These are phyloP conservation scores for Arrhamphus sclerolepis DNA, from an alignment of 2,797 vertebrate species.

Conservation along the genomic window DNA sequence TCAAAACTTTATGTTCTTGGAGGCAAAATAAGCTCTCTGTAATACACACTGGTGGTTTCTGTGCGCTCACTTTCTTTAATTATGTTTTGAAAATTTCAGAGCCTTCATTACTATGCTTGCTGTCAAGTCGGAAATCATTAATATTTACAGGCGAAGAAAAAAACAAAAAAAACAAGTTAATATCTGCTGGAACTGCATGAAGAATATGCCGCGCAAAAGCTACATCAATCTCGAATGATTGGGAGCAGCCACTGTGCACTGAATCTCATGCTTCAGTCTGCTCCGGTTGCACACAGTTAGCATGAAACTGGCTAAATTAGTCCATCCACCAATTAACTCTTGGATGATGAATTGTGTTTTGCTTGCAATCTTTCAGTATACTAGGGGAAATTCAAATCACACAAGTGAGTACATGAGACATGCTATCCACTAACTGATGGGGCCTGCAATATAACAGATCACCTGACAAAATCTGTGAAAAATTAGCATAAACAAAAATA, in stretches of 20 bases:
- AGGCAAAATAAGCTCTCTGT: background rate
- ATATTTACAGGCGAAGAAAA: slow-evolving; percentile 42
- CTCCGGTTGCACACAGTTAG: slow-evolving; percentile 65
- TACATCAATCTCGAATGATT: slow-evolving; percentile 80
- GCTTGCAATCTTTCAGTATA: slow-evolving; percentile 38
- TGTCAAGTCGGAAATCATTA: slow-evolving; percentile 54
- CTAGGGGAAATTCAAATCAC: slow-evolving; percentile 8
- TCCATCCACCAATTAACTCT: slow-evolving; percentile 76
- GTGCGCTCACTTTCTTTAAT: slow-evolving; percentile 19
- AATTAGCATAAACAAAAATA: slow-evolving; percentile 1
- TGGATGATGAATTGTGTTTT: slow-evolving; percentile 75
- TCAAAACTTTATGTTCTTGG: slow-evolving; percentile 12
- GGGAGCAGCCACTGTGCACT: slow-evolving; percentile 69
- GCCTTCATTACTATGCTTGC: slow-evolving; percentile 50
- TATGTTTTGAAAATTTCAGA: too few relatives aligned
- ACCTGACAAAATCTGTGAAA: slow-evolving; percentile 8
- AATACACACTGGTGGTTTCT: slow-evolving; percentile 5
- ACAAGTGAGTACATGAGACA: slow-evolving; percentile 22
- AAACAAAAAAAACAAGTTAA: slow-evolving; percentile 64
- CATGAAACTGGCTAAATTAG: slow-evolving; percentile 74
- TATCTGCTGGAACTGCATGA: slow-evolving; percentile 60
- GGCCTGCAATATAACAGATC: slow-evolving; percentile 29
- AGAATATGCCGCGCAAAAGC: slow-evolving; percentile 76
- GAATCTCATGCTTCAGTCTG: slow-evolving; percentile 70
- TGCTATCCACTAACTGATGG: slow-evolving; percentile 5